Evolutionary conservation across 2,113 vertebrate species (phyloP).

Genomic region (Sinosuthora webbiana): DNA sequence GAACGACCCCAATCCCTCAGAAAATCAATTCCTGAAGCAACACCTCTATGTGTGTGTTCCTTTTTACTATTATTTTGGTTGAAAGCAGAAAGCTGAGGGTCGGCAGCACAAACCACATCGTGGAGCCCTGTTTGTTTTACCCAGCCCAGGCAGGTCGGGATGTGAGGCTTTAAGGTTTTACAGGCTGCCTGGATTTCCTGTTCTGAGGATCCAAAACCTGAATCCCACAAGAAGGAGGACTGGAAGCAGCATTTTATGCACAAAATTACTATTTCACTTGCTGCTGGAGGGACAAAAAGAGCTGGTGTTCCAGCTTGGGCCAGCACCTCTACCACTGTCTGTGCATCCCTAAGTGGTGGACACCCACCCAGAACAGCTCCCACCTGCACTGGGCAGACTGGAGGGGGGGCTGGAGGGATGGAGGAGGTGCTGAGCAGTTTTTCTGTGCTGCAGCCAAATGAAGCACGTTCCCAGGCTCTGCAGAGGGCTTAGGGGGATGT

Average conservation of each 20-base stretch:
- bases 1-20: not conserved
- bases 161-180: conserved; percentile 3
- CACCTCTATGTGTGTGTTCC: conserved; percentile 33
- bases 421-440: not conserved
- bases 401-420: not conserved
- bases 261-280: not conserved
- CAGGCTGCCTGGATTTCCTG: conserved; percentile 29
- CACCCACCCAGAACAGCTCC: not conserved
- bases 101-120: not conserved
- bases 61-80: conserved; percentile 36
- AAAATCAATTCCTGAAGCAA: conserved; percentile 46
- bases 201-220: not conserved
- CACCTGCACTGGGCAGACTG: not conserved
- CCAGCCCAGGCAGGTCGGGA: not conserved
- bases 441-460: not conserved
- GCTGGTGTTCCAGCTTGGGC: not conserved
- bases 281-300: not conserved
- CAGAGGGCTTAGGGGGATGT: not conserved
- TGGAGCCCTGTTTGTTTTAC: conserved; percentile 8
- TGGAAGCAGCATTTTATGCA: not conserved
- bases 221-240: not conserved
- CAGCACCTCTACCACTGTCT: not conserved
- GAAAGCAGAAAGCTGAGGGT: conserved; percentile 26
- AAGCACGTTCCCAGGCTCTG: not conserved
- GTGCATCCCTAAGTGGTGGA: not conserved